Conservation (phyloP, 2,113 vertebrate genomes). For the Gymnocephalus cernua region DNA sequence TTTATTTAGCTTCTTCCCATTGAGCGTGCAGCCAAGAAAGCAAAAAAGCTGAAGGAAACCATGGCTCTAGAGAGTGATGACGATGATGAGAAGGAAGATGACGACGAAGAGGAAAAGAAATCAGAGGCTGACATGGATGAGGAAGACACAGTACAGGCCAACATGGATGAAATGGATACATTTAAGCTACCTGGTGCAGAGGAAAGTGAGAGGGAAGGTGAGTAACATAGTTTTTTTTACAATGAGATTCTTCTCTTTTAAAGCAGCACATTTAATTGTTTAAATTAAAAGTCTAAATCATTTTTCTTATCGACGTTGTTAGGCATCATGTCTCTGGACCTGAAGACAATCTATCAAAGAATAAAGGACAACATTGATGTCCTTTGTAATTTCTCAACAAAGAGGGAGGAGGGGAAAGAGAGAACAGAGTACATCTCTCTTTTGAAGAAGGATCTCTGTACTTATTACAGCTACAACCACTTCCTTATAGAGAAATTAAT, state of each 20-base stretch:
- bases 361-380: conserved; percentile 96
- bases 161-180: conserved; percentile 86
- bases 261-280: not conserved
- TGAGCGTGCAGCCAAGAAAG: conserved; percentile 90
- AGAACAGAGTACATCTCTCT: conserved; percentile 89
- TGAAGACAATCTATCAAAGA: conserved; percentile 91
- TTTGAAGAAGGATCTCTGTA: conserved; percentile 90
- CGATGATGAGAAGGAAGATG: conserved; percentile 45
- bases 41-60: conserved; percentile 81
- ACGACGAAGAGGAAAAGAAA: conserved; percentile 32
- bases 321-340: conserved; percentile 87
- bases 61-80: conserved; percentile 74
- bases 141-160: conserved; percentile 86
- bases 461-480: conserved; percentile 95
- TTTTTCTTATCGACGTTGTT: conserved; percentile 53
- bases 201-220: conserved; percentile 89
- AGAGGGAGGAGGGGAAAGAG: conserved; percentile 89
- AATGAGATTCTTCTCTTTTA: not conserved
- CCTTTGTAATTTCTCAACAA: conserved; percentile 88
- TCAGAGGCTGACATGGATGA: conserved; percentile 74
- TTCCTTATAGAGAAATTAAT: conserved; percentile 91
- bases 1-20: conserved; percentile 91
- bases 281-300: not conserved
- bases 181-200: conserved; percentile 89
- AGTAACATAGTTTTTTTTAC: not conserved